phyloP scores from a whole-genome alignment of 2,888 invertebrate species.

The Lochmaea crataegi region DNA sequence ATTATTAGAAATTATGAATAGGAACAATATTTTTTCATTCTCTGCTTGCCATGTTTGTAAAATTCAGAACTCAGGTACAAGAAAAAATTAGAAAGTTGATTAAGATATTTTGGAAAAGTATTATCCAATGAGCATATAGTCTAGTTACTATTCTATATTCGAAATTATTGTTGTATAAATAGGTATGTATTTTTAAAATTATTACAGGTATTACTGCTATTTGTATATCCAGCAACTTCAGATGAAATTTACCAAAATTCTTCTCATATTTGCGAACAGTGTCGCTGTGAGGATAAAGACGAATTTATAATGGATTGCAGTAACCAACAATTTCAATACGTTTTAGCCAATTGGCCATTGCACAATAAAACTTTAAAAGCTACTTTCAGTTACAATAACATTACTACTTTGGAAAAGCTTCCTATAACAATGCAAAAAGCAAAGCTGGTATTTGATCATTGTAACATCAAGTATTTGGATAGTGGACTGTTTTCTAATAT shows the following conservation, averaged over 20 bases:
- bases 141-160: too few species aligned
- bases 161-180: too few species aligned
- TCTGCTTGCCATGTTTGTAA: too few species aligned
- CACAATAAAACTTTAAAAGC: constrained; percentile 65
- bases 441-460: constrained; percentile 69
- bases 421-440: constrained; percentile 65
- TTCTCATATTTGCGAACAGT: constrained; percentile 52
- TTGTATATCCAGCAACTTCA: constrained; percentile 26
- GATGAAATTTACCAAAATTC: constrained; percentile 49
- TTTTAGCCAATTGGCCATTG: constrained; percentile 62
- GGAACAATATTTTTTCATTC: too few species aligned
- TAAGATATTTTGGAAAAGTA: too few species aligned
- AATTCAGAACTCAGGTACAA: too few species aligned
- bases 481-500: constrained; percentile 68
- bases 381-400: constrained; percentile 70
- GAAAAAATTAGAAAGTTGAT: too few species aligned
- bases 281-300: constrained; percentile 53
- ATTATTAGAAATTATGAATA: too few species aligned
- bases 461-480: constrained; percentile 67
- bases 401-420: constrained; percentile 65
- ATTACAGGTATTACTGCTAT: constrained; percentile 38
- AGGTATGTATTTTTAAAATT: too few species aligned
- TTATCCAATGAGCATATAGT: too few species aligned
- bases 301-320: constrained; percentile 58
- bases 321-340: constrained; percentile 50